phyloP scores from a whole-genome alignment of 2,888 invertebrate genomes.

The Spilosoma lubricipeda region DNA sequence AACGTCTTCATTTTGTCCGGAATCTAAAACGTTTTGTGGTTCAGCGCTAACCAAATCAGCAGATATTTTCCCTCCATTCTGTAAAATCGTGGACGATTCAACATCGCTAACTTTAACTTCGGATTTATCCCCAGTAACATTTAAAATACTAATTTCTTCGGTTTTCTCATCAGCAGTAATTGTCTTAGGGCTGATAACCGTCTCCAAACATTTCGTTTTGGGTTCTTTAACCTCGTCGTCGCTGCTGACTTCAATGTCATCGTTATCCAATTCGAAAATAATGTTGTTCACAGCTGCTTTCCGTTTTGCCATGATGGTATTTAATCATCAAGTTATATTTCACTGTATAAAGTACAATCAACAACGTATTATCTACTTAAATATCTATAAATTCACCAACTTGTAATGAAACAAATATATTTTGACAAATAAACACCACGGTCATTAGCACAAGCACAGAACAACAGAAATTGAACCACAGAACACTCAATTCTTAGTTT shows the following conservation, averaged over 20 bases:
- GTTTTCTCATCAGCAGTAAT: constrained; percentile 40
- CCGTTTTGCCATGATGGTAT: constrained; percentile 75
- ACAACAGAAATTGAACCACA: too few species aligned
- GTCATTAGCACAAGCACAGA: background rate
- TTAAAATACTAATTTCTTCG: constrained; percentile 54
- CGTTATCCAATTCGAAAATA: constrained; percentile 83
- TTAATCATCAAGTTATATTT: constrained; percentile 30
- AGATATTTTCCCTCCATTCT: constrained; percentile 80
- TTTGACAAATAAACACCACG: constrained; percentile 7
- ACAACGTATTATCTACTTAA: constrained; percentile 13
- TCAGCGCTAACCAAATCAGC: constrained; percentile 48
- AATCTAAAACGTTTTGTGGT: constrained; percentile 33
- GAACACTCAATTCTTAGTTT: too few species aligned
- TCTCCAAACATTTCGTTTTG: constrained; percentile 67
- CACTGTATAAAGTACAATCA: constrained; percentile 11
- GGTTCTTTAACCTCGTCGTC: constrained; percentile 77
- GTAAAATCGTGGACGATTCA: constrained; percentile 41
- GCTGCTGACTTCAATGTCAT: constrained; percentile 79
- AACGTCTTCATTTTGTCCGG: constrained; percentile 41
- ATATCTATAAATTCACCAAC: constrained; percentile 10
- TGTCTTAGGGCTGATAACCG: constrained; percentile 40
- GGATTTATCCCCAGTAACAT: constrained; percentile 57
- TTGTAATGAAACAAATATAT: constrained; percentile 4
- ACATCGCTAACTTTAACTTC: constrained; percentile 50
- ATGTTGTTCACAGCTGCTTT: constrained; percentile 79